Evolutionary conservation across 2,888 invertebrate genomes (phyloP), one percentile per base, ranked within the genome.

Genomic region (Megalurothrips usitatus): DNA sequence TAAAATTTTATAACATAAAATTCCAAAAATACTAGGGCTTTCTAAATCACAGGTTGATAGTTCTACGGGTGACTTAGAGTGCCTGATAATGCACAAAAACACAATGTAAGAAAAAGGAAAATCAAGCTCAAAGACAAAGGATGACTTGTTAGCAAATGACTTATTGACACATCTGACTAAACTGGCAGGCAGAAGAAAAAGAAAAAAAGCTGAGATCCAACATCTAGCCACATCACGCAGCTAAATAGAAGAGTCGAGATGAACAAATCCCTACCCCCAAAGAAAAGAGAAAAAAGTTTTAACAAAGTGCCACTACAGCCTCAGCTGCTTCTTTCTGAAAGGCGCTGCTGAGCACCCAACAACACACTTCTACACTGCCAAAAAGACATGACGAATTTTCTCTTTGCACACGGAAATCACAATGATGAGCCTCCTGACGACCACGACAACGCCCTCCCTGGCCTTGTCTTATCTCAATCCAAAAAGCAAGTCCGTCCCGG

Each of bases 321-420:
- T 43, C 34, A 43, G 34, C 34, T 6, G 6, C 34, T 43, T 43
- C 34, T 6, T 6, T 2, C 34, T 6, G 34, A 43, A 6, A 43
- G 34, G 34, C 34, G 34, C 34, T 6, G 34, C 34, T 4, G 34
- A 6, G 34, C 34, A 43, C 34, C 34, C 6, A 43, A 2, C 34
- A 43, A 43, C 34, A 43, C 34, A 43, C 34, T 43, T 43, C 34
- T 43, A 43, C 34, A 43, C 34, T 43, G 34, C 34, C 34, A 43
- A 43, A 43, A 43, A 43, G 34, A 43, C 34, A 43, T 43, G 34
- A 43, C 34, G 34, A 43, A 43, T 43, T 43, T 43, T 43, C 34
- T 75, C 23, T 75, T 75, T 26, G 12, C 68, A 75, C 68, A 75
- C 68, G 12, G 68, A 58, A 79, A 82, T 82, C 82, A 82, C 82